phyloP scores from a whole-genome alignment of 2,797 vertebrate genomes.

The Megaceryle alcyon region DNA sequence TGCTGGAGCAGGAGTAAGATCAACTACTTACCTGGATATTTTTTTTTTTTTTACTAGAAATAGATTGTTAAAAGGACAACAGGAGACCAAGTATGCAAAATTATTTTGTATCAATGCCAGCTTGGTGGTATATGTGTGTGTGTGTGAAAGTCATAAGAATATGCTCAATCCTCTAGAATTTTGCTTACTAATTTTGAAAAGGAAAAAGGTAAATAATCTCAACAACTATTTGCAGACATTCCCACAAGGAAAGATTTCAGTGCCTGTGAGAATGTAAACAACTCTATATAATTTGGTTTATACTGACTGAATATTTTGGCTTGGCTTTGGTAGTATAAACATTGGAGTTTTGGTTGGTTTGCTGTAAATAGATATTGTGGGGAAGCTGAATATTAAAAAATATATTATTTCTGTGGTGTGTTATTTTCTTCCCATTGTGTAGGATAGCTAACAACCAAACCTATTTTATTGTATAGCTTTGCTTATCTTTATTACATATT shows the following conservation, averaged over 20 bases:
- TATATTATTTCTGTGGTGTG: not conserved
- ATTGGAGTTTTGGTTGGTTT: not conserved
- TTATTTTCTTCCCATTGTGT: not conserved
- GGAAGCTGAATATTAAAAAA: not conserved
- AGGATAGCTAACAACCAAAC: not conserved
- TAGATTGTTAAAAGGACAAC: not conserved
- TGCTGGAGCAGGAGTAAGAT: not conserved
- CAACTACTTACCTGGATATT: not conserved
- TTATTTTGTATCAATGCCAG: not conserved
- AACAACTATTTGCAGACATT: not conserved
- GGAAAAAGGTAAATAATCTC: not conserved
- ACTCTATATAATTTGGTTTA: not conserved
- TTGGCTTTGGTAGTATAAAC: not conserved
- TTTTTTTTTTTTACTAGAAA: not conserved
- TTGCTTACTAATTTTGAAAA: not conserved
- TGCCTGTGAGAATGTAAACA: not conserved
- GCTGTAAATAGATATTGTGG: not conserved
- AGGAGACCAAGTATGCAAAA: not conserved
- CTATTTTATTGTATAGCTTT: not conserved
- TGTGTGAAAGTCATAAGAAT: not conserved
- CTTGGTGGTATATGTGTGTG: not conserved
- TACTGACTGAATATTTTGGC: not conserved
- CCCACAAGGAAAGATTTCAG: not conserved
- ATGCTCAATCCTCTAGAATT: not conserved
- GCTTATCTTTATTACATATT: not conserved